Evolutionary conservation across 1,140 invertebrate genomes (phyloP), one percentile per base, ranked within the genome.

Genomic region (Acyrthosiphon pisum): DNA sequence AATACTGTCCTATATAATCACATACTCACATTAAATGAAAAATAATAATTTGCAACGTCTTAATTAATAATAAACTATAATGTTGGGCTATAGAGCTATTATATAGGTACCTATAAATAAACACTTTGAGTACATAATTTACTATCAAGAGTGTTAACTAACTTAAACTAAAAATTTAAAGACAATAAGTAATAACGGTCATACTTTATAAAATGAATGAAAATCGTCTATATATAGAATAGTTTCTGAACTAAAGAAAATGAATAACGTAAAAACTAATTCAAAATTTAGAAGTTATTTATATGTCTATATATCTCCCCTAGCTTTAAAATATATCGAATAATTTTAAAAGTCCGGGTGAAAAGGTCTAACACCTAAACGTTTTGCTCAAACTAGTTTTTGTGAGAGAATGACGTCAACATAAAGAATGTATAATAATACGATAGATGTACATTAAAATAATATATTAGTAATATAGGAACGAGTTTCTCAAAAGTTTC

Each of bases 361-460:
- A 89, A 89, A 89, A 89, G 87, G n/a, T 89, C 87, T 23, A 44
- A 89, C 46, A 20, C 53, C 60, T 76, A 76, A n/a, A 53, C 20
- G 11, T 89, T 89, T 53, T 23, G 48, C n/a, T 89, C 35, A 88
- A 89, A 89, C 87, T 89, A 89, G 48, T 89, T 53, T 46, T 23
- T 22, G n/a, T 35, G 48, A n/a, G 46, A 37, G 87, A 89, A 89
- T 53, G 48, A 53, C 87, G 46, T 37, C n/a, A 53, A 53, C 87
- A 89, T 35, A 53, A 26, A 46, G 44, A 44, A 68, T 68, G 30
- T 68, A 14, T 68, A 14, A n/a, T n/a, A 68, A 30, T 68, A 68
- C 26, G 30, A n/a, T 76, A n/a, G 14, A 18, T 76, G 30, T 76
- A 68, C 14, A n/a, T n/a, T n/a, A n/a, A n/a, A n/a, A n/a, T 68